A percentile compares a stretch with the other conserved stretches of the same genome.
These are phyloP conservation scores for Ptilonorhynchus violaceus DNA, from an alignment of 2,113 vertebrate genomes.

Conservation along the genomic window DNA sequence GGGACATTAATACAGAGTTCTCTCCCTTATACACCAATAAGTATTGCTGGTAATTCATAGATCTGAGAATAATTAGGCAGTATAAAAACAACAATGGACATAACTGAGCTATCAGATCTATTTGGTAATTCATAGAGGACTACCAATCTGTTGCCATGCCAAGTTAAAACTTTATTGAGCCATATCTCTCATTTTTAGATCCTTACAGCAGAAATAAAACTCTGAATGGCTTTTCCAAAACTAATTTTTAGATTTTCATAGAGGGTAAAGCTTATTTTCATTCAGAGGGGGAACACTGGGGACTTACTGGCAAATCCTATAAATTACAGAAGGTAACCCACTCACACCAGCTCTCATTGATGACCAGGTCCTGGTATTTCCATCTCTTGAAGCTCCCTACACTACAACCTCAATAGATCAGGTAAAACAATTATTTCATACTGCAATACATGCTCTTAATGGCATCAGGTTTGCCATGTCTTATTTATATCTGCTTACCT, in stretches of 20 bases:
- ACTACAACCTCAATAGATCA: background rate
- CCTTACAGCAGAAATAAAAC: background rate
- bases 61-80: background rate
- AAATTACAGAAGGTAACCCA: background rate
- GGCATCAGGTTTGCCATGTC: background rate
- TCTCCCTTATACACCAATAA: background rate
- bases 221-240: background rate
- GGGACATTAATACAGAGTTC: background rate
- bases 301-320: background rate
- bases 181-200: background rate
- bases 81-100: background rate
- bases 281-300: background rate
- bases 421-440: background rate
- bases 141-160: background rate
- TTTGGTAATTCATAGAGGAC: background rate
- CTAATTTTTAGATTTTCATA: background rate
- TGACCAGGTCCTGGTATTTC: background rate
- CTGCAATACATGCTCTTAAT: background rate
- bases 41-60: background rate
- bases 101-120: background rate
- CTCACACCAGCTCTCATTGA: background rate
- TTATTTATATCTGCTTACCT: background rate
- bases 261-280: background rate
- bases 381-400: background rate
- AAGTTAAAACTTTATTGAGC: background rate